A percentile compares a stretch with the other conserved stretches of the same genome.
Conservation (phyloP, 2,113 vertebrate genomes). For the Rhagologus leucostigma region DNA sequence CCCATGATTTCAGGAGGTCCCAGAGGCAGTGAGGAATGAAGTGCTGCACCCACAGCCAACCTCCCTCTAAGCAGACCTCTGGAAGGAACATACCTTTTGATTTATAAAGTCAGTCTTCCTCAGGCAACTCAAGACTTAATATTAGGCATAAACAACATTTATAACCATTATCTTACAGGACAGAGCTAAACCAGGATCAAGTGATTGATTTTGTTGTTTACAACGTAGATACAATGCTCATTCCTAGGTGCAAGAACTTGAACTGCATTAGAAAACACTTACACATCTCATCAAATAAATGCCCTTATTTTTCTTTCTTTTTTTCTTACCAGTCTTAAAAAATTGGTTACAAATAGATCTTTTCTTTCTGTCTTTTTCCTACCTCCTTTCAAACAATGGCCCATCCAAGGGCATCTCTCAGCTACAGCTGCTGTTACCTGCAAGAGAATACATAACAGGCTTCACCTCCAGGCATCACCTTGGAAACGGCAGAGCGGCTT, state of each 20-base stretch:
- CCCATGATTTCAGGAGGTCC: not conserved
- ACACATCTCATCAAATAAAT: not conserved
- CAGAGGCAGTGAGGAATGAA: not conserved
- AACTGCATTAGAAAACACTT: not conserved
- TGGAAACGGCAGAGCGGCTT: not conserved
- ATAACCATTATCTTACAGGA: not conserved
- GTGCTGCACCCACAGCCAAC: not conserved
- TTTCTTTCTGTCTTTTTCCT: not conserved
- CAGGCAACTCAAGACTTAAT: not conserved
- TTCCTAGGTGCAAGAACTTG: not conserved
- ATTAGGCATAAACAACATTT: not conserved
- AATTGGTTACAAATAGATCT: not conserved
- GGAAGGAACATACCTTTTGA: not conserved
- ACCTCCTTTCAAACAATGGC: not conserved
- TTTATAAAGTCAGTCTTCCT: not conserved
- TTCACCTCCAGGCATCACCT: slow-evolving; percentile 52
- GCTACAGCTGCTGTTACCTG: slow-evolving; percentile 32
- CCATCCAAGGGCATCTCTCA: not conserved
- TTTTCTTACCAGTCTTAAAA: not conserved
- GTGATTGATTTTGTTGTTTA: slow-evolving; percentile 4
- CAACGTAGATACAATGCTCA: not conserved
- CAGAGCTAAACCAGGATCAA: not conserved
- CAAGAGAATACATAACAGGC: not conserved
- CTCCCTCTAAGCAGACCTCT: not conserved
- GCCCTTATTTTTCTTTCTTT: not conserved